These are phyloP conservation scores for Boleophthalmus pectinirostris DNA, from an alignment of 2,113 vertebrate genomes.

Conservation along the genomic window DNA sequence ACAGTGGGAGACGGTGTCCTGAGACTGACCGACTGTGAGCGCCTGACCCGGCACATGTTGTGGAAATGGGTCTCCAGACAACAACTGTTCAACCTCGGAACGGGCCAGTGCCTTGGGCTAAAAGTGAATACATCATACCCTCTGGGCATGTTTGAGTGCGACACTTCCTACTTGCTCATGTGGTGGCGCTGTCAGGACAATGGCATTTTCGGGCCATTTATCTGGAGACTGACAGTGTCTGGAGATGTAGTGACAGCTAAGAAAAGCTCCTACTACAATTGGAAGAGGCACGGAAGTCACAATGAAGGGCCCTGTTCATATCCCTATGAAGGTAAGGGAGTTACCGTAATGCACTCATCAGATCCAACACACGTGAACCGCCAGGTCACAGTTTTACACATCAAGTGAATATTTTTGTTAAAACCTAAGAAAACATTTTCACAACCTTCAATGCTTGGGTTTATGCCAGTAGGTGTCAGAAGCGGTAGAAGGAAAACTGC, in stretches of 20 bases:
- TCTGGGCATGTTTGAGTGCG: constrained; percentile 82
- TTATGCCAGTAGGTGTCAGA: too few relatives aligned
- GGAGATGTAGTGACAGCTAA: constrained; percentile 78
- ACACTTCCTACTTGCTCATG: constrained; percentile 69
- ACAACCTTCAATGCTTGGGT: too few relatives aligned
- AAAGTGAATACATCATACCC: constrained; percentile 76
- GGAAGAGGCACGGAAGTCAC: constrained; percentile 81
- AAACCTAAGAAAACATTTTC: too few relatives aligned
- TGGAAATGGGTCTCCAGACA: constrained; percentile 94
- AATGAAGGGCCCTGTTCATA: constrained; percentile 84
- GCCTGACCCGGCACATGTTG: constrained; percentile 79
- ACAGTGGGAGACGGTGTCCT: constrained; percentile 70
- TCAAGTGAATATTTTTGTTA: too few relatives aligned
- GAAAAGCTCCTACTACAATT: constrained; percentile 68
- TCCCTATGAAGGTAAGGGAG: constrained; percentile 84
- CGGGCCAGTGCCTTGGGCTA: constrained; percentile 85
- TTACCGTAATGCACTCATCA: not conserved
- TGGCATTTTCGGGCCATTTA: constrained; percentile 74
- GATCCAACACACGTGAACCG: too few relatives aligned
- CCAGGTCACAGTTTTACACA: too few relatives aligned
- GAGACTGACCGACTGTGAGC: constrained; percentile 81
- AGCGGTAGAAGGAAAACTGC: too few relatives aligned
- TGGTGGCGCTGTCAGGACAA: constrained; percentile 85
- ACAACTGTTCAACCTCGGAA: constrained; percentile 86
- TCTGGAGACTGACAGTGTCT: constrained; percentile 77